phyloP scores from a whole-genome alignment of 2,797 vertebrate species.

The Erithacus rubecula region DNA sequence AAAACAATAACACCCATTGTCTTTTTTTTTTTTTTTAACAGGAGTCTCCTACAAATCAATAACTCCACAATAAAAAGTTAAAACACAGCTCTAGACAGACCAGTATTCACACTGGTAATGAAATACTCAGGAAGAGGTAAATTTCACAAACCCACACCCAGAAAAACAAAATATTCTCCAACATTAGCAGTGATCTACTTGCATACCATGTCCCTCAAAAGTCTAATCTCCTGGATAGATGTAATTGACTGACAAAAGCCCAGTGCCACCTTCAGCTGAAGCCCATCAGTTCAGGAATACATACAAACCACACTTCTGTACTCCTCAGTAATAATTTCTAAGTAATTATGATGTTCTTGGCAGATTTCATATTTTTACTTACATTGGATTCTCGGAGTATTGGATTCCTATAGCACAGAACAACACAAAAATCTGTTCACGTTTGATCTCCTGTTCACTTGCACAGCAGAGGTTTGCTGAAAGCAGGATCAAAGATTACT shows the following conservation, averaged over 20 bases:
- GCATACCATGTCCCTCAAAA: not conserved
- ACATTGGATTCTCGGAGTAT: conserved; percentile 54
- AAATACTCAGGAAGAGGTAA: not conserved
- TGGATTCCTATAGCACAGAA: conserved; percentile 70
- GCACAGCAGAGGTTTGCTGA: conserved; percentile 62
- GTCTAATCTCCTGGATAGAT: not conserved
- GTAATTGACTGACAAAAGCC: not conserved
- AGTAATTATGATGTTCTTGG: conserved; percentile 33
- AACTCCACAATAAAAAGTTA: not conserved
- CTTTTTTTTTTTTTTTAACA: not conserved
- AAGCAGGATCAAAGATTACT: conserved; percentile 72
- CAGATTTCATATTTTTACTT: conserved; percentile 62
- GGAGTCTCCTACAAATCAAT: not conserved
- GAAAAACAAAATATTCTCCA: not conserved
- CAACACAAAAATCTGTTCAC: conserved; percentile 37
- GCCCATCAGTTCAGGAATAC: not conserved
- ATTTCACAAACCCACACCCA: not conserved
- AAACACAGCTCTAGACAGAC: not conserved
- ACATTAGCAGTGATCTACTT: not conserved
- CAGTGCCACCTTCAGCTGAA: not conserved
- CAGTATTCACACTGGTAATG: not conserved
- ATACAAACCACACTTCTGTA: not conserved
- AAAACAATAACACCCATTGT: not conserved
- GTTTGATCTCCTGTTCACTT: conserved; percentile 74
- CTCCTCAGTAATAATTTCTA: conserved; percentile 35